Evolutionary conservation across 2,797 vertebrate genomes (phyloP).

Genomic region (Ptychobarbus kaznakovi): DNA sequence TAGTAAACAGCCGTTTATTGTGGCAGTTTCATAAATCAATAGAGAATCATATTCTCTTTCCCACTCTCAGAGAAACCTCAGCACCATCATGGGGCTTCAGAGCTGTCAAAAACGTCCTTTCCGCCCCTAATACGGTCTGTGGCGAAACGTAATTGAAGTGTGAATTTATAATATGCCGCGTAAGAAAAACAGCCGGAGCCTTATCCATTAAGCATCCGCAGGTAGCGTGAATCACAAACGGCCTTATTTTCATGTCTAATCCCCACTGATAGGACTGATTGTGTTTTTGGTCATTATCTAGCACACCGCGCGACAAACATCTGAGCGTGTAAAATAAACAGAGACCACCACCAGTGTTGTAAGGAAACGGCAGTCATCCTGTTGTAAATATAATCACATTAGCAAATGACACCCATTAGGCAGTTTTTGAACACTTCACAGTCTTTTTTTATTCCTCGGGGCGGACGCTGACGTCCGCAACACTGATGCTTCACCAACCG

Average conservation of each 20-base stretch:
- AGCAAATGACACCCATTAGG: conserved; percentile 63
- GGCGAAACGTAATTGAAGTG: conserved; percentile 48
- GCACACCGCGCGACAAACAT: conserved; percentile 71
- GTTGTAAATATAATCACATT: conserved; percentile 57
- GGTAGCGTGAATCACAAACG: conserved; percentile 79
- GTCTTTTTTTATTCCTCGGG: conserved; percentile 12
- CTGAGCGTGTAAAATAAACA: conserved; percentile 78
- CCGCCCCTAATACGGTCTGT: conserved; percentile 23
- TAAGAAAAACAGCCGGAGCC: conserved; percentile 53
- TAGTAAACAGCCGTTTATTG: conserved; percentile 44
- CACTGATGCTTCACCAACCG: conserved; percentile 31
- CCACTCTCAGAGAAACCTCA: not conserved
- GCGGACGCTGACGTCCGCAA: conserved; percentile 23
- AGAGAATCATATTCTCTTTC: conserved; percentile 38
- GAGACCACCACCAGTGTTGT: conserved; percentile 50
- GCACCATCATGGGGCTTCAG: conserved; percentile 38
- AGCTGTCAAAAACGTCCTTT: conserved; percentile 45
- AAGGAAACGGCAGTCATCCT: conserved; percentile 37
- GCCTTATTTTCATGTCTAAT: conserved; percentile 71
- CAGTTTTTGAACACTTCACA: conserved; percentile 49
- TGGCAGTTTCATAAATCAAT: conserved; percentile 54
- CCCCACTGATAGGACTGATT: conserved; percentile 75
- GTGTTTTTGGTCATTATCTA: conserved; percentile 78
- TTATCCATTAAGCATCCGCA: conserved; percentile 75
- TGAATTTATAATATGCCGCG: conserved; percentile 42